Evolutionary conservation across 2,113 vertebrate species (phyloP).

Genomic region (Tamias sibiricus): DNA sequence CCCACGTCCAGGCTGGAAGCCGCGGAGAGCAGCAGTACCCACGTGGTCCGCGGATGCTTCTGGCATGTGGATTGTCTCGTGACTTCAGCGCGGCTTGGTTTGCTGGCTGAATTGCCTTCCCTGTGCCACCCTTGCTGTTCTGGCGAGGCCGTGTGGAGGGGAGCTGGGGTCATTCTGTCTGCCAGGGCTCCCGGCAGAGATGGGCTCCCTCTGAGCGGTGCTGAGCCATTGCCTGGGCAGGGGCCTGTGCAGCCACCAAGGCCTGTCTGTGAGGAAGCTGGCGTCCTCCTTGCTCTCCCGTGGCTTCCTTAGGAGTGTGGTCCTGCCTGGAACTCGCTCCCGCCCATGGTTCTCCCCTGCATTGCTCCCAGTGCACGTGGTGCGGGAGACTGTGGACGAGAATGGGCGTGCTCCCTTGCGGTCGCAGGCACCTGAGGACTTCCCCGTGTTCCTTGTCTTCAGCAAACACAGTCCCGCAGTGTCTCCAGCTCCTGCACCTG

Average conservation of each 20-base stretch:
- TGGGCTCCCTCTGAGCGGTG: background rate
- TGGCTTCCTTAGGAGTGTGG: background rate
- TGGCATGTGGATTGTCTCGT: too few relatives aligned
- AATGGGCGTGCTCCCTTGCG: too few relatives aligned
- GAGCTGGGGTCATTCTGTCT: background rate
- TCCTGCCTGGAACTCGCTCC: background rate
- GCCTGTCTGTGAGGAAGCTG: background rate
- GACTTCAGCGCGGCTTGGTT: background rate
- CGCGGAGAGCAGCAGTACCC: too few relatives aligned
- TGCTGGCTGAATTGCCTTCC: background rate
- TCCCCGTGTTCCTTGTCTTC: background rate
- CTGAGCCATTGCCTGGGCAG: background rate
- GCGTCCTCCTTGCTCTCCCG: background rate
- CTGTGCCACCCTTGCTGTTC: too few relatives aligned
- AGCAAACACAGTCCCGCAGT: too few relatives aligned
- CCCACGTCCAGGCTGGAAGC: background rate
- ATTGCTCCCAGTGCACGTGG: background rate
- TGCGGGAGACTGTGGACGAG: background rate
- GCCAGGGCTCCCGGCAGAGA: background rate
- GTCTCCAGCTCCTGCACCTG: background rate
- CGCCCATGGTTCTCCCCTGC: background rate
- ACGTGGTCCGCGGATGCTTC: too few relatives aligned
- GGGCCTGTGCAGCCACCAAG: background rate
- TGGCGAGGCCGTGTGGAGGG: too few relatives aligned
- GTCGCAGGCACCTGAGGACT: rapidly evolving